phyloP scores from a whole-genome alignment of 2,888 invertebrate genomes.

The Mesochorus sp. region DNA sequence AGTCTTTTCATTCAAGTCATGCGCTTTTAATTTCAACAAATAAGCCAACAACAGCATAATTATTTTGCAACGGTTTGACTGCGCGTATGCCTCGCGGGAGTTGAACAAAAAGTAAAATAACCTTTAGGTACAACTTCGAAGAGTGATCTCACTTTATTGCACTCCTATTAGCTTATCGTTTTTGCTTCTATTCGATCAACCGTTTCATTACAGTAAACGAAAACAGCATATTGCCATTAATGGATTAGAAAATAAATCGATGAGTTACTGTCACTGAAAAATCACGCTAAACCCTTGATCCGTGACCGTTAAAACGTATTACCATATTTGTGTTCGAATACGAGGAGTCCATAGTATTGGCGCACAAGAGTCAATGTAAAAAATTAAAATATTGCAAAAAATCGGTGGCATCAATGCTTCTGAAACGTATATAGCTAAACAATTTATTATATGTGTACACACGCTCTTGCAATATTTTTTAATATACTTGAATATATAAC shows the following conservation, averaged over 20 bases:
- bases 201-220: constrained; percentile 35
- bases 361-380: background rate
- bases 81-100: constrained; percentile 1
- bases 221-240: constrained; percentile 63
- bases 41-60: constrained; percentile 62
- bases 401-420: background rate
- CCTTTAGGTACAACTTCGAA: constrained; percentile 10
- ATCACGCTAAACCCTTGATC: constrained; percentile 14
- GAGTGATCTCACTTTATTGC: constrained; percentile 4
- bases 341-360: too few species aligned
- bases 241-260: constrained; percentile 60
- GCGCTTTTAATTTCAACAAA: too few species aligned
- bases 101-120: constrained; percentile 19
- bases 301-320: background rate
- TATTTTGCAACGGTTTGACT: constrained; percentile 34
- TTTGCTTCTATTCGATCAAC: constrained; percentile 38
- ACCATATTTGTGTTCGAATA: background rate
- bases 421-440: constrained; percentile 13
- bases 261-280: constrained; percentile 7
- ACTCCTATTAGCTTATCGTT: constrained; percentile 45
- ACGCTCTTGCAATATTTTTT: background rate
- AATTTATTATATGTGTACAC: constrained; percentile 16
- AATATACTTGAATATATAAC: constrained; percentile 10
- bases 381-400: background rate
- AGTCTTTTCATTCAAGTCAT: too few species aligned